phyloP scores from a whole-genome alignment of 1,140 invertebrate genomes.

The Ceratina japonica region DNA sequence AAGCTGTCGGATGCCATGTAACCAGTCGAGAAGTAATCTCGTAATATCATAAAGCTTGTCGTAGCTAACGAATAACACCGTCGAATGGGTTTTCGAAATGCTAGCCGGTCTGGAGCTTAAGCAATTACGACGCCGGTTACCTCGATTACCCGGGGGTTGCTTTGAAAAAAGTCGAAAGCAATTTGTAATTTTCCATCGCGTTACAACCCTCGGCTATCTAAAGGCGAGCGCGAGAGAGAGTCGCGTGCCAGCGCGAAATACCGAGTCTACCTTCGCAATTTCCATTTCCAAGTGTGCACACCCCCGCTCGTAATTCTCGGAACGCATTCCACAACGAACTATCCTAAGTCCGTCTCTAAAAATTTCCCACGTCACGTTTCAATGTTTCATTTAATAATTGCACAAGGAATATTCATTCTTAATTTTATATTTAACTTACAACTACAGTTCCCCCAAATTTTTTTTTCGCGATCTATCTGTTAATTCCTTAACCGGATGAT shows the following conservation, averaged over 20 bases:
- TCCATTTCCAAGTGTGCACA: conserved; percentile 29
- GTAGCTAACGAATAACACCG: not conserved
- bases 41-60: too few relatives aligned
- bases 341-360: not conserved
- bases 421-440: too few relatives aligned
- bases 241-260: conserved; percentile 22
- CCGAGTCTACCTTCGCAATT: conserved; percentile 9
- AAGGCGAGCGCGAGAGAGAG: too few relatives aligned
- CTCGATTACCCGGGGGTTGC: not conserved
- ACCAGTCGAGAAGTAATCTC: too few relatives aligned
- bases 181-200: conserved; percentile 24
- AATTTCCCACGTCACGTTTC: too few relatives aligned
- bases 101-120: not conserved
- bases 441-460: too few relatives aligned
- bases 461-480: too few relatives aligned
- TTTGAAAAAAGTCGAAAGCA: not conserved
- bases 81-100: not conserved
- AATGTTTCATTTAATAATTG: too few relatives aligned
- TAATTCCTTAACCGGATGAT: too few relatives aligned
- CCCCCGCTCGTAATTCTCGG: conserved; percentile 12
- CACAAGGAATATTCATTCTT: too few relatives aligned
- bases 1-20: too few relatives aligned
- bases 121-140: conserved; percentile 1
- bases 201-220: not conserved
- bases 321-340: not conserved